phyloP scores from a whole-genome alignment of 2,888 invertebrate species.

The Mythimna vitellina region DNA sequence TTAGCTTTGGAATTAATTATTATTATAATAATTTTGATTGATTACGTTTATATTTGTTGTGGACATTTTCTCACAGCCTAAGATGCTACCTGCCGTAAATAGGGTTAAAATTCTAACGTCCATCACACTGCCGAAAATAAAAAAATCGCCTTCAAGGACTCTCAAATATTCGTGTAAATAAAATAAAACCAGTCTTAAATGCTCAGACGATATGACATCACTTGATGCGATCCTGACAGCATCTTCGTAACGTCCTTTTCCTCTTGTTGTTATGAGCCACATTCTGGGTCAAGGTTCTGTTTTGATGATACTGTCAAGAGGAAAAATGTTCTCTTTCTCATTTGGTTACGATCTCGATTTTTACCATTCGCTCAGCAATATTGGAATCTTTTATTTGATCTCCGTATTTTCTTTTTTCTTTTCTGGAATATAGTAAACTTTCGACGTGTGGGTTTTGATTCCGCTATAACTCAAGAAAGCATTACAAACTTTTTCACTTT shows the following conservation, averaged over 20 bases:
- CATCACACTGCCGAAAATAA: constrained; percentile 5
- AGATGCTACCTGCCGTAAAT: neutral
- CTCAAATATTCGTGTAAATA: constrained; percentile 44
- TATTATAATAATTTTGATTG: constrained; percentile 1
- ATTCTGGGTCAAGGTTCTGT: constrained; percentile 86
- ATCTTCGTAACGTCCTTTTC: constrained; percentile 74
- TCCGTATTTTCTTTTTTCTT: neutral
- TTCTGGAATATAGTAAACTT: constrained; percentile 4
- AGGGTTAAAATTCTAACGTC: neutral
- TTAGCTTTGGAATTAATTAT: constrained; percentile 13
- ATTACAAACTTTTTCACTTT: neutral
- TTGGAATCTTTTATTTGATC: constrained; percentile 20
- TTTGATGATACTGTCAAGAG: constrained; percentile 78
- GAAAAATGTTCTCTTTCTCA: constrained; percentile 73
- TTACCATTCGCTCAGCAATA: constrained; percentile 17
- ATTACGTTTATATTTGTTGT: constrained; percentile 13
- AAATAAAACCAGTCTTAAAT: constrained; percentile 63
- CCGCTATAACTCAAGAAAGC: neutral
- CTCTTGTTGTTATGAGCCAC: constrained; percentile 74
- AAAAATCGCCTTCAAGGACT: constrained; percentile 37
- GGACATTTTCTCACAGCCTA: constrained; percentile 11
- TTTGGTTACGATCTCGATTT: constrained; percentile 51
- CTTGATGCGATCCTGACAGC: constrained; percentile 59
- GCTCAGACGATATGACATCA: constrained; percentile 60
- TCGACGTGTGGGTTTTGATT: neutral